Evolutionary conservation across 2,888 invertebrate species (phyloP).

Genomic region (Meteorus colon): DNA sequence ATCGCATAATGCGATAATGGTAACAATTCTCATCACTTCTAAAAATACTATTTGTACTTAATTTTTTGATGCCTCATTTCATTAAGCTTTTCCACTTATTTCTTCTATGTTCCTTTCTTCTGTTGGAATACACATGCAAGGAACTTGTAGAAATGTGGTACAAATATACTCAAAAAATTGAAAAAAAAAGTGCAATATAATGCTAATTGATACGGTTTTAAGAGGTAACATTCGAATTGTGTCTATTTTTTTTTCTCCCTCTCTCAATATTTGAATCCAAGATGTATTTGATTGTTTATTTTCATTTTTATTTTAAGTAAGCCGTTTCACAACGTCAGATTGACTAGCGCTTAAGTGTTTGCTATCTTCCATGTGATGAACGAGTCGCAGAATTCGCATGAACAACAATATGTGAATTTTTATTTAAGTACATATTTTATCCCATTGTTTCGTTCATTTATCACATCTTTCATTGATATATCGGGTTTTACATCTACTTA

Average conservation of each 20-base stretch:
- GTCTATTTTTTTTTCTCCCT: not conserved
- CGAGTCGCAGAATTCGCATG: not conserved
- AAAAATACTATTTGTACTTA: slow-evolving; percentile 60
- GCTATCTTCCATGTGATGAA: not conserved
- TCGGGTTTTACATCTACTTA: slow-evolving; percentile 22
- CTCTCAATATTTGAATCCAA: not conserved
- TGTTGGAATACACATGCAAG: not conserved
- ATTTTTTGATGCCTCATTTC: slow-evolving; percentile 55
- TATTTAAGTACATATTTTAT: not conserved
- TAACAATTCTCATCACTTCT: slow-evolving; percentile 23
- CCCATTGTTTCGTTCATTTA: slow-evolving; percentile 6
- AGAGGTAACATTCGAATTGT: not conserved
- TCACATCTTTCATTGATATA: not conserved
- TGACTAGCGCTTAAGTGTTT: not conserved
- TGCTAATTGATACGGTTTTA: no score
- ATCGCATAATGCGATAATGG: not conserved
- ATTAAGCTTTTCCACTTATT: not conserved
- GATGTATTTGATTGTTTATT: not conserved
- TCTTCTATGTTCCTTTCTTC: no score
- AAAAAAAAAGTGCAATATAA: no score
- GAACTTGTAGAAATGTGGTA: no score
- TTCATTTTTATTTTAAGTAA: not conserved
- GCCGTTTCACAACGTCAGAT: not conserved
- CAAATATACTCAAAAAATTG: no score
- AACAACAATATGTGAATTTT: not conserved